Evolutionary conservation across 2,888 invertebrate species (phyloP).

Genomic region (Suillia variegata): DNA sequence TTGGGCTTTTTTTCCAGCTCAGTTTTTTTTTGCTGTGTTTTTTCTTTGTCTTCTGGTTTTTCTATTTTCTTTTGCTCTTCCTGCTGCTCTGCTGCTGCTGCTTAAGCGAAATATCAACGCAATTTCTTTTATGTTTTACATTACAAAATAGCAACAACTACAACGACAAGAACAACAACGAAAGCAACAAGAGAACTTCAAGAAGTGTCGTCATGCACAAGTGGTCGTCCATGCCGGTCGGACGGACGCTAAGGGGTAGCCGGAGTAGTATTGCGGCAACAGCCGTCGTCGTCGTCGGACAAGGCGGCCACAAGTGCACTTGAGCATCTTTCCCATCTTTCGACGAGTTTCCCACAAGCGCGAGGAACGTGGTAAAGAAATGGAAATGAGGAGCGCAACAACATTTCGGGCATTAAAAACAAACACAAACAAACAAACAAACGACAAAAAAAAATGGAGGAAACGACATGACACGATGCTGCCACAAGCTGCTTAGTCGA

Average conservation of each 20-base stretch:
- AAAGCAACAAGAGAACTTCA: slow-evolving; percentile 1
- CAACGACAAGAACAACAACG: too few species aligned
- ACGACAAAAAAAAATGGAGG: neutral
- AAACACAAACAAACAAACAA: neutral
- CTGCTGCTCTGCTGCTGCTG: too few species aligned
- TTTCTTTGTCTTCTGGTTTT: slow-evolving; percentile 28
- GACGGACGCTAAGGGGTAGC: neutral
- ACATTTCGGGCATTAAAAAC: neutral
- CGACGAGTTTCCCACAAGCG: too few species aligned
- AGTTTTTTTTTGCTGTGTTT: slow-evolving; percentile 25
- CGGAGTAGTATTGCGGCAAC: too few species aligned
- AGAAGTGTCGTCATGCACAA: neutral
- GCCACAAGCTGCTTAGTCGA: neutral
- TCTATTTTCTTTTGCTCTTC: too few species aligned
- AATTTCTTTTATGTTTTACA: slow-evolving; percentile 24
- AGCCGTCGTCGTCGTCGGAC: slow-evolving; percentile 47
- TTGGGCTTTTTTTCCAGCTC: neutral
- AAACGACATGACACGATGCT: too few species aligned
- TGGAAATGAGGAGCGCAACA: slow-evolving; percentile 39
- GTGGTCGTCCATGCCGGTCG: neutral
- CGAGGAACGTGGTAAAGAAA: slow-evolving; percentile 40
- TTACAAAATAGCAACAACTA: too few species aligned
- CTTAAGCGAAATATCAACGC: slow-evolving; percentile 41
- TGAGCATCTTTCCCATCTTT: slow-evolving; percentile 38
- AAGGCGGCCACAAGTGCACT: slow-evolving; percentile 51